Base-by-base conservation (phyloP, 2,888 invertebrate species). In the Aphodius sticticus region DNA sequence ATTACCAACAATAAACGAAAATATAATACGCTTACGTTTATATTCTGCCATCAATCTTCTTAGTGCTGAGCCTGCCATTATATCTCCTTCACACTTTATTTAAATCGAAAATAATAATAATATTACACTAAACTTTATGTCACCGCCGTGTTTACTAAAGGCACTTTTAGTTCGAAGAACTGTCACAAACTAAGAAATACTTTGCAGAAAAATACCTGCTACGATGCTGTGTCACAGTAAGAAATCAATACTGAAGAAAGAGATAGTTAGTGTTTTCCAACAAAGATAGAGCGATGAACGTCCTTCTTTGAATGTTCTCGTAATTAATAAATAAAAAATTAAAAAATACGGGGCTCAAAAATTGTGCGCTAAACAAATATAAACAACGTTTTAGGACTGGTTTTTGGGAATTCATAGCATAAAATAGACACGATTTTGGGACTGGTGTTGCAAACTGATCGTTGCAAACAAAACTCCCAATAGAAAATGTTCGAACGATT, bases 1-100 rank as follows among this genome's bases (percentile, higher is more conserved):
- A 81, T 53, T 7, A 53, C 3, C 53, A 53, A 53, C 12, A 53
- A 7, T 53, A 1, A 53, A 53, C 7, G 7, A 53, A 53, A 53
- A 53, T 26, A 83, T 83, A 77, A 78, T 70, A 78, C 81, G 86
- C 89, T 90, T 90, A 93, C 95, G 96, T 92, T 96, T 96, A 87
- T 96, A 96, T 91, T 96, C 96, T 77, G 96, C 96, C 96, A 96
- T 96, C 81, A 96, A 91, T 83, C 96, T 92, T 86, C 96, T 91
- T 81, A 96, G 89, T 72, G 96, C 96, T 81, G 96, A 96, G 70
- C 96, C 96, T 86, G 96, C 96, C 96, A 96, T 96, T 86, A 53
- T 53, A 9, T 53, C 53, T 2, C 53, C 12, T 38, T n/a, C 7
- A 38, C 7, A 53, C 53, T 53, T 53, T 9, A 53, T 9, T 53